Conservation (phyloP, 2,113 vertebrate genomes). For the Nicator chloris region DNA sequence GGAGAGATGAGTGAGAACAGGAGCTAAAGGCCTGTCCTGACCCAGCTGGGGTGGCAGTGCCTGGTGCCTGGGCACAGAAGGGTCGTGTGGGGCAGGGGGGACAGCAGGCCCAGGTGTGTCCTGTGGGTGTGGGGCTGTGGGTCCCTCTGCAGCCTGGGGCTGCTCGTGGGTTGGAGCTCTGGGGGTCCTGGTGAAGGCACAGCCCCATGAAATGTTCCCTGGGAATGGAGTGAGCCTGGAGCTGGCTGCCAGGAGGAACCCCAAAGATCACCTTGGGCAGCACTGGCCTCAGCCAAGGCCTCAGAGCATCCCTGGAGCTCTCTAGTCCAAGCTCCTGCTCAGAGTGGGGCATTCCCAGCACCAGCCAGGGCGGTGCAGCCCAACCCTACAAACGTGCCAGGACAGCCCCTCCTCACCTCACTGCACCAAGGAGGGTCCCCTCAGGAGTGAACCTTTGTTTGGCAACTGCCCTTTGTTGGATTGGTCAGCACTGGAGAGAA, state of each 20-base stretch:
- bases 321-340: not conserved
- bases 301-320: not conserved
- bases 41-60: not conserved
- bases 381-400: not conserved
- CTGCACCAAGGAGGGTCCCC: not conserved
- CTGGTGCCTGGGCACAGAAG: not conserved
- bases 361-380: fast-evolving
- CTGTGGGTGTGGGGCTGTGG: not conserved
- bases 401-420: not conserved
- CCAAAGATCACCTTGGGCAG: not conserved
- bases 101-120: not conserved
- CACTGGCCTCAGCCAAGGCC: not conserved
- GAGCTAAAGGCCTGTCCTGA: not conserved
- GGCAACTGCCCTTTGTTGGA: not conserved
- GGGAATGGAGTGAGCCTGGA: not conserved
- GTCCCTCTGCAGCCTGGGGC: not conserved
- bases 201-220: fast-evolving
- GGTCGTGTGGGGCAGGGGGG: no score
- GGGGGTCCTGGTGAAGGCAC: not conserved
- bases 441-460: not conserved
- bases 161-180: not conserved
- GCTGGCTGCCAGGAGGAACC: not conserved
- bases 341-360: not conserved
- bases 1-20: not conserved
- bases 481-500: not conserved